A percentile compares a stretch with the other conserved stretches of the same genome.
Conservation (phyloP, 2,888 invertebrate species). For the Escarpia spicata region DNA sequence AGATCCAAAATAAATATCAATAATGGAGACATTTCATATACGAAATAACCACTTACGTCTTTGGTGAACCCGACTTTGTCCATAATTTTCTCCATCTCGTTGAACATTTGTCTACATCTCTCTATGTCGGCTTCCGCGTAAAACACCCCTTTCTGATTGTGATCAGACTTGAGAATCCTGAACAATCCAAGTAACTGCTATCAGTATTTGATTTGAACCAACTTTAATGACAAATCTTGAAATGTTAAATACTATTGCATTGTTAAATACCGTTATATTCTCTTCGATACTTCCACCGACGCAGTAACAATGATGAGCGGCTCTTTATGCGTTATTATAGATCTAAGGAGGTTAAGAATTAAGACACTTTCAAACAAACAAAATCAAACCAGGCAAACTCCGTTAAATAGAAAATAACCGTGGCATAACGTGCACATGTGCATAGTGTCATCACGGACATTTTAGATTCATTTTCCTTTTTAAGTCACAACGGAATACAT, state of each 20-base stretch:
- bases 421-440: too few relatives aligned
- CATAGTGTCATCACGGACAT: too few relatives aligned
- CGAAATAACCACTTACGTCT: constrained; percentile 44
- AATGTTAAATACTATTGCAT: not conserved
- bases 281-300: not conserved
- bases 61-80: constrained; percentile 52
- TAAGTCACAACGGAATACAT: too few relatives aligned
- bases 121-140: constrained; percentile 44
- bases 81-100: constrained; percentile 51
- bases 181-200: not conserved
- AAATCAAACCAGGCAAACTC: too few relatives aligned
- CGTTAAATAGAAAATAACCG: too few relatives aligned
- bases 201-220: not conserved
- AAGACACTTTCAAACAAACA: too few relatives aligned
- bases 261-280: not conserved
- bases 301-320: too few relatives aligned
- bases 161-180: constrained; percentile 29
- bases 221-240: not conserved
- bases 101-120: constrained; percentile 51
- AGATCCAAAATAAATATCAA: not conserved
- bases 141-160: constrained; percentile 19
- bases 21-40: not conserved
- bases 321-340: too few relatives aligned
- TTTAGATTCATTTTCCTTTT: too few relatives aligned
- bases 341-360: too few relatives aligned